These are phyloP conservation scores for Ferrisia virgata DNA, from an alignment of 2,888 invertebrate genomes.

Conservation along the genomic window DNA sequence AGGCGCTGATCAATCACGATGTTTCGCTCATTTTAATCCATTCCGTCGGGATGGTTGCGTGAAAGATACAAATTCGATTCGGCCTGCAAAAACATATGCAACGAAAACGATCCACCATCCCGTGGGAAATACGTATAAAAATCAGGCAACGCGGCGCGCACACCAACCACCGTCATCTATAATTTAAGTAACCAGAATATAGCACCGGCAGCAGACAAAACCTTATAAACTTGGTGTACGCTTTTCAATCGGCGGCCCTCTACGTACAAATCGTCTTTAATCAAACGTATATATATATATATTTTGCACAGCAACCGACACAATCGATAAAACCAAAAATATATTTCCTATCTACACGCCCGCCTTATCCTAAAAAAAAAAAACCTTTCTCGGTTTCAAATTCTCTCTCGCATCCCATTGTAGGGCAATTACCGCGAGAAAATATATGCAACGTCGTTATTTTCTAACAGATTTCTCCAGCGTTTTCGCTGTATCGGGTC, in stretches of 20 bases:
- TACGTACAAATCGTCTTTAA: constrained; percentile 19
- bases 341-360: not conserved
- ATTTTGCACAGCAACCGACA: not conserved
- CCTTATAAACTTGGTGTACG: not conserved
- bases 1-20: not conserved
- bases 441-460: not conserved
- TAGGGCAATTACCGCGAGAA: not conserved
- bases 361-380: not conserved
- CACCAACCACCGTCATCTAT: constrained; percentile 7
- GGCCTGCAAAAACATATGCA: not conserved
- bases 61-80: constrained; percentile 24
- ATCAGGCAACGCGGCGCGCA: constrained; percentile 16
- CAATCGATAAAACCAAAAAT: not conserved
- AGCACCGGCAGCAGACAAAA: not conserved
- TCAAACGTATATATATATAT: not conserved
- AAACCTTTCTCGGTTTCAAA: not conserved
- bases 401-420: not conserved
- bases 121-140: constrained; percentile 24
- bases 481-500: not conserved
- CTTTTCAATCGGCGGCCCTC: not conserved
- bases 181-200: constrained; percentile 21
- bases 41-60: constrained; percentile 3
- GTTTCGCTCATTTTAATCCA: not conserved
- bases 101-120: not conserved
- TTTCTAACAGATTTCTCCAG: not conserved